These are phyloP conservation scores for Pyrrhia umbra DNA, from an alignment of 2,888 invertebrate species.

Conservation along the genomic window DNA sequence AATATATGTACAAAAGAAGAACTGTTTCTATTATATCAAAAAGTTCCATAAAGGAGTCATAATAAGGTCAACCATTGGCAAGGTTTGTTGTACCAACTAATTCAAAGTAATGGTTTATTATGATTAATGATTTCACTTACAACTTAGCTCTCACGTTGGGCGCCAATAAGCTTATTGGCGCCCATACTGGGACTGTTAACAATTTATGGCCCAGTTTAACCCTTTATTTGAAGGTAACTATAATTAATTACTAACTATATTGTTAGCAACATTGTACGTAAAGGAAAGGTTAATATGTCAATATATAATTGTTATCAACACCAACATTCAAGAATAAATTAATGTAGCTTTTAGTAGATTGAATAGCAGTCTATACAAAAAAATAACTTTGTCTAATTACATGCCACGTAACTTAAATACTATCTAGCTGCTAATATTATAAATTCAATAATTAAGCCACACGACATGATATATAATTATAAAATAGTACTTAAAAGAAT, in stretches of 20 bases:
- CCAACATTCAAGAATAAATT: background rate
- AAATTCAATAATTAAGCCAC: background rate
- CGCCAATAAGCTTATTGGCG: conserved; percentile 44
- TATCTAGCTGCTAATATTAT: background rate
- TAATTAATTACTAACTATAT: conserved; percentile 28
- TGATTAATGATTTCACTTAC: conserved; percentile 47
- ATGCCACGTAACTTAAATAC: background rate
- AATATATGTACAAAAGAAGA: background rate
- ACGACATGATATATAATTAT: too few species aligned
- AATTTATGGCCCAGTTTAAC: conserved; percentile 33
- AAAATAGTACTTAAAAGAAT: background rate
- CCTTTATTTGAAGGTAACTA: conserved; percentile 30
- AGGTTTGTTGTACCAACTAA: conserved; percentile 27
- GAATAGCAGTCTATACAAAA: background rate
- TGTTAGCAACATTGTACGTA: background rate
- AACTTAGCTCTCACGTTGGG: conserved; percentile 41
- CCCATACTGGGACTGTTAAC: conserved; percentile 40
- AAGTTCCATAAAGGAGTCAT: conserved; percentile 15
- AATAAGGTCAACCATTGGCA: conserved; percentile 25
- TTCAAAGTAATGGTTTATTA: conserved; percentile 38
- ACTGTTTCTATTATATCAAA: background rate
- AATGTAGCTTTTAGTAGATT: background rate
- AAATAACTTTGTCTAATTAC: background rate
- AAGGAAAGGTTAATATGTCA: conserved; percentile 7
- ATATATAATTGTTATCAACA: background rate